Percentiles rank a stretch among this genome's conserved stretches.
Evolutionary conservation across 2,113 vertebrate species (phyloP).

Genomic region (Numenius arquata): DNA sequence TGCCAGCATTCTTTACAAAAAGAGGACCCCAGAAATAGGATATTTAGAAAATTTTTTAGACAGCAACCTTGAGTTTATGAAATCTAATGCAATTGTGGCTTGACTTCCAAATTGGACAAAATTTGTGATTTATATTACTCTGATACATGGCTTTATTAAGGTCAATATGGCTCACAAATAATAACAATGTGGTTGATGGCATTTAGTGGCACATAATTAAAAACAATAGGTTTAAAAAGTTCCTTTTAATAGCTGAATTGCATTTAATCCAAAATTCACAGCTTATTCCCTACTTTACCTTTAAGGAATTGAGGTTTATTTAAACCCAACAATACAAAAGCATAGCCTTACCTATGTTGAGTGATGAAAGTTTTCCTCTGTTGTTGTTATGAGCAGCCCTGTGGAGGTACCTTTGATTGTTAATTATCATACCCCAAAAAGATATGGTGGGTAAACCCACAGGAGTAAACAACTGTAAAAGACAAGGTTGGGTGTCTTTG

Average conservation of each 20-base stretch:
- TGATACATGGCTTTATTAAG: background rate
- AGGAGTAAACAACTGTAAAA: conserved; percentile 27
- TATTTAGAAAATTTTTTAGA: background rate
- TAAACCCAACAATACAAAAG: background rate
- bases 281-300: background rate
- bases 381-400: background rate
- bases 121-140: background rate
- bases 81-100: background rate
- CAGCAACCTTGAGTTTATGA: background rate
- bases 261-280: background rate
- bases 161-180: background rate
- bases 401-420: background rate
- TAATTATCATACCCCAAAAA: background rate
- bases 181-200: background rate
- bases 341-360: background rate
- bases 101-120: background rate
- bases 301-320: background rate
- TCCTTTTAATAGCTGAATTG: background rate
- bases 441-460: conserved; percentile 42
- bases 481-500: conserved; percentile 17
- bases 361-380: background rate
- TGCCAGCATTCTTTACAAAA: background rate
- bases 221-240: background rate
- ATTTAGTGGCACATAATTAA: background rate
- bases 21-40: background rate